Percentiles rank a stretch among this genome's conserved stretches.
These are phyloP conservation scores for Siderastrea radians DNA, from an alignment of 92 coral and sea anemone genomes.

Conservation along the genomic window DNA sequence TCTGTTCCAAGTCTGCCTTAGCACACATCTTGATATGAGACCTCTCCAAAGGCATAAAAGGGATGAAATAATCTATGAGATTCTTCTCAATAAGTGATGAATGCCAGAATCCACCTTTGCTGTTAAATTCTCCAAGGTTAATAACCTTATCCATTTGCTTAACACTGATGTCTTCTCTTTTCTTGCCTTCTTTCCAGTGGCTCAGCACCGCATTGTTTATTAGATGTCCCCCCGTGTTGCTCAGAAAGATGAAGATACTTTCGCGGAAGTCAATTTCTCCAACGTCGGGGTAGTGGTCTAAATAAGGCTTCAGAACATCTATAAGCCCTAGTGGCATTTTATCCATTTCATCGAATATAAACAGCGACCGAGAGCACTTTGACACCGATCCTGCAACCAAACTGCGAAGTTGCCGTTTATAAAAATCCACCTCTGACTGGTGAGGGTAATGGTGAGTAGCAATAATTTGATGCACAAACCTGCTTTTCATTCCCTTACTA, in stretches of 20 bases:
- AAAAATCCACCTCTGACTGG: conserved; percentile 55
- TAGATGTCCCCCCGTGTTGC: conserved; percentile 89
- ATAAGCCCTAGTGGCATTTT: conserved; percentile 92
- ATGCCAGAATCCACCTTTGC: conserved; percentile 93
- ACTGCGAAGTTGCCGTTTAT: conserved; percentile 63
- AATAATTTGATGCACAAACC: conserved; percentile 79
- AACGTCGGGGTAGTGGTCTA: conserved; percentile 85
- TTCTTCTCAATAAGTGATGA: conserved; percentile 83
- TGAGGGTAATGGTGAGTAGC: conserved; percentile 94
- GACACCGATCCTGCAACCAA: conserved; percentile 75
- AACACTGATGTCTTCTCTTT: conserved; percentile 73
- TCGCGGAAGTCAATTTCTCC: conserved; percentile 83
- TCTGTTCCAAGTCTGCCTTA: conserved; percentile 68
- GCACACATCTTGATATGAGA: conserved; percentile 90
- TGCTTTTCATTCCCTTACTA: conserved; percentile 82
- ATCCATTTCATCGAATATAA: conserved; percentile 98
- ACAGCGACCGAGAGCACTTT: conserved; percentile 78
- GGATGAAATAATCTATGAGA: conserved; percentile 83
- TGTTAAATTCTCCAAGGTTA: conserved; percentile 84
- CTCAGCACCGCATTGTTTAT: conserved; percentile 75
- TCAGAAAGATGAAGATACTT: conserved; percentile 86
- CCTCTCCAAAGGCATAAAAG: conserved; percentile 91
- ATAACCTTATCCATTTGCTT: conserved; percentile 87
- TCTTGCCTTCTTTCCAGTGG: conserved; percentile 84
- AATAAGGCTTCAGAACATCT: conserved; percentile 87